These are phyloP conservation scores for Limnephilus marmoratus DNA, from an alignment of 2,888 invertebrate species.

Conservation along the genomic window DNA sequence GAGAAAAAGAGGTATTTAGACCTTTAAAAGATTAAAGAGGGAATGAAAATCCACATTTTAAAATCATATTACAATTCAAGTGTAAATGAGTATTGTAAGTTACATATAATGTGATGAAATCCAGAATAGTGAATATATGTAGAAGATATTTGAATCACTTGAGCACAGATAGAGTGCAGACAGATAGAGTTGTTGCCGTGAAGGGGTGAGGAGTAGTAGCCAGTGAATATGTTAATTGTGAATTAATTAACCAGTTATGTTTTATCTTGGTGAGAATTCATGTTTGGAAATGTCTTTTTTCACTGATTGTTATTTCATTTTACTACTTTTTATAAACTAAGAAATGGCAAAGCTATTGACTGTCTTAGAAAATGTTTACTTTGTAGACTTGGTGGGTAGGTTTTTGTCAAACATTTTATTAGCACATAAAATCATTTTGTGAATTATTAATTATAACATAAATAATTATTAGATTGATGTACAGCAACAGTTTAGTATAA, in stretches of 20 bases:
- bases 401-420: conserved; percentile 4
- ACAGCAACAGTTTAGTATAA: neutral
- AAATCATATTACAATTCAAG: neutral
- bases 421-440: neutral
- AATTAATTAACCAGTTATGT: neutral
- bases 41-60: neutral
- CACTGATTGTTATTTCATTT: conserved; percentile 33
- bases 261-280: neutral
- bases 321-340: neutral
- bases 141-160: neutral
- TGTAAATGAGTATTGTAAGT: neutral
- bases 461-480: neutral
- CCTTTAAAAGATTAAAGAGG: neutral
- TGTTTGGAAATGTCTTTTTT: neutral
- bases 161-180: neutral
- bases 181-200: neutral
- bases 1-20: neutral
- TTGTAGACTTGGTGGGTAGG: conserved; percentile 7
- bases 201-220: neutral
- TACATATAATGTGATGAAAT: neutral
- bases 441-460: neutral
- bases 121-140: neutral
- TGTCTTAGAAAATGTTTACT: conserved; percentile 14
- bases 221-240: conserved; percentile 31
- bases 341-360: conserved; percentile 27